A percentile compares a stretch with the other conserved stretches of the same genome.
phyloP scores from a whole-genome alignment of 2,113 vertebrate genomes.

The Butorides virescens region DNA sequence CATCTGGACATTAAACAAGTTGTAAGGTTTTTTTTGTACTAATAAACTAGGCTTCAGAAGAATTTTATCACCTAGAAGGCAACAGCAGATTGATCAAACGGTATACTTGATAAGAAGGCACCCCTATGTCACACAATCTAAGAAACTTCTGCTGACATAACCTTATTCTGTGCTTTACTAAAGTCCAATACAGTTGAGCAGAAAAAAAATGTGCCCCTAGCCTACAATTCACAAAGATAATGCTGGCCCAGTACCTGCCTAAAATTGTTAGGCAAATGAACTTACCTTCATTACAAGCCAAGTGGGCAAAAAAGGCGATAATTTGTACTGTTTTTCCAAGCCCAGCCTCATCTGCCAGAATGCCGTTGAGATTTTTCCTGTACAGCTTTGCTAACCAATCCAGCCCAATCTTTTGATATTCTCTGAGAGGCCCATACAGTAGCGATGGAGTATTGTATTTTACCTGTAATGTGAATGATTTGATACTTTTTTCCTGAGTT shows the following conservation, averaged over 20 bases:
- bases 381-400: conserved; percentile 88
- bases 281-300: conserved; percentile 88
- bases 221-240: neutral
- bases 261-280: neutral
- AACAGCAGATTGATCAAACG: neutral
- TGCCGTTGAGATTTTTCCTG: conserved; percentile 89
- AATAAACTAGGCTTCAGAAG: neutral
- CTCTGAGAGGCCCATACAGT: conserved; percentile 85
- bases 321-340: conserved; percentile 91
- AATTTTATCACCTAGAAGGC: neutral
- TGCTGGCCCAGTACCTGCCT: neutral
- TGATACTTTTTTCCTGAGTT: neutral
- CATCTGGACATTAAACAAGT: neutral
- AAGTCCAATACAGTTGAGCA: neutral
- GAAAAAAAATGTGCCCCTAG: neutral
- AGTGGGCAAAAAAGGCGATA: conserved; percentile 89
- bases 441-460: conserved; percentile 80
- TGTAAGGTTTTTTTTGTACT: neutral
- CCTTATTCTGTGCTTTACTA: neutral
- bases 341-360: conserved; percentile 89
- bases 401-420: conserved; percentile 90
- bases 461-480: conserved; percentile 49
- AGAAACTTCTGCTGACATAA: neutral
- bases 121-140: neutral
- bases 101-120: neutral